phyloP scores from a whole-genome alignment of 2,888 invertebrate species.

The Phorcus lineatus region DNA sequence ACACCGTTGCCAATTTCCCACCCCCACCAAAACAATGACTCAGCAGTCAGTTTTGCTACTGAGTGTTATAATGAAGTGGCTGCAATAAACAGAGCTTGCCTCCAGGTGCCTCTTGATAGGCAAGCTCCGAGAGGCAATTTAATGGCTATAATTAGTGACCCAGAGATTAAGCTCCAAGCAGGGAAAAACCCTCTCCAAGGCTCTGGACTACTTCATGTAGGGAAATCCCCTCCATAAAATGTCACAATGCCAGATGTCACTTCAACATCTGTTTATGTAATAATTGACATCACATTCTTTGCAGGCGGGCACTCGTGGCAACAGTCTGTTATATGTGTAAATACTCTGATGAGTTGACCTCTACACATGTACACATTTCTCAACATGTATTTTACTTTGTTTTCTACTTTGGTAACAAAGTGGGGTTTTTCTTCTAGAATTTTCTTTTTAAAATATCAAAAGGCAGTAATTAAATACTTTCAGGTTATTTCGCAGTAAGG shows the following conservation, averaged over 20 bases:
- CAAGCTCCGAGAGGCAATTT: neutral
- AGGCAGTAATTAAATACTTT: no score
- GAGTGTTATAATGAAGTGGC: constrained; percentile 5
- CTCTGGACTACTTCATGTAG: neutral
- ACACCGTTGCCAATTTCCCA: constrained; percentile 1
- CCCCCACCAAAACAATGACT: constrained; percentile 20
- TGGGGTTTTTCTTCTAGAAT: no score
- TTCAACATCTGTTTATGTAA: constrained; percentile 12
- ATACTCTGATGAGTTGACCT: no score
- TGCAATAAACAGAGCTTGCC: neutral
- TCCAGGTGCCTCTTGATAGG: neutral
- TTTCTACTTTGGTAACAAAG: no score
- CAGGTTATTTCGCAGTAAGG: no score
- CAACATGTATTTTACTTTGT: no score
- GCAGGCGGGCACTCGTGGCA: no score
- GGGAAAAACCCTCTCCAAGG: constrained; percentile 14
- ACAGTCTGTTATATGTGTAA: no score
- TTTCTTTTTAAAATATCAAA: no score
- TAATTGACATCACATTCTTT: neutral
- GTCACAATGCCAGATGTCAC: constrained; percentile 7
- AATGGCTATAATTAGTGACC: constrained; percentile 23
- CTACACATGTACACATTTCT: no score
- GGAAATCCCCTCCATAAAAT: constrained; percentile 9
- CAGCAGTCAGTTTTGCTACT: neutral
- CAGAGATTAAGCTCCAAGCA: constrained; percentile 7